Percentiles rank a stretch among this genome's conserved stretches.
Evolutionary conservation across 2,888 invertebrate genomes (phyloP).

Genomic region (Leptura quadrifasciata): DNA sequence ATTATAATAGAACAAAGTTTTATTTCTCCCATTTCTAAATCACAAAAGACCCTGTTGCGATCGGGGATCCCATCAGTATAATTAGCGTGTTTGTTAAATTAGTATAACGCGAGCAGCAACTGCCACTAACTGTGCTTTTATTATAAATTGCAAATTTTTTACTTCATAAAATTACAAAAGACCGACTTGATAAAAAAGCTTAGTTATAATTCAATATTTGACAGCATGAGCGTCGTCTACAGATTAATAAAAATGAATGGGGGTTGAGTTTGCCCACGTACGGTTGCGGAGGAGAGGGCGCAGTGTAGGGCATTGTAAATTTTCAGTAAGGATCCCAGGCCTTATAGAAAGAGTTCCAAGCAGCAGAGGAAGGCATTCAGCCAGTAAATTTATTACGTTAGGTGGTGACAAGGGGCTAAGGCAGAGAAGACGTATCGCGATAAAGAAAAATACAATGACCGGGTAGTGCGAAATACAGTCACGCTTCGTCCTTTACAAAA

Average conservation of each 20-base stretch:
- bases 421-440: slow-evolving; percentile 72
- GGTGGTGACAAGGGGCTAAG: slow-evolving; percentile 72
- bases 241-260: slow-evolving; percentile 41
- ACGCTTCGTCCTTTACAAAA: slow-evolving; percentile 56
- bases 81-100: background rate
- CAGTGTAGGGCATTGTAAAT: slow-evolving; percentile 48
- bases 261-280: slow-evolving; percentile 22
- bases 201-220: slow-evolving; percentile 40
- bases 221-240: slow-evolving; percentile 38
- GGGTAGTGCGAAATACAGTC: slow-evolving; percentile 60
- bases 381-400: slow-evolving; percentile 73
- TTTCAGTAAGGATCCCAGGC: slow-evolving; percentile 41
- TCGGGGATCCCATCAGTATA: background rate
- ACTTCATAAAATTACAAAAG: slow-evolving; percentile 33
- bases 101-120: background rate
- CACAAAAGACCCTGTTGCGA: background rate
- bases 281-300: slow-evolving; percentile 28
- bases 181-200: slow-evolving; percentile 33
- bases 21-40: no score
- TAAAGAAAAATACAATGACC: slow-evolving; percentile 72
- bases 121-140: slow-evolving; percentile 9
- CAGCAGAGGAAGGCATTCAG: slow-evolving; percentile 66
- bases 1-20: no score
- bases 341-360: slow-evolving; percentile 51
- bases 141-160: slow-evolving; percentile 34